A percentile compares a stretch with the other conserved stretches of the same genome.
Evolutionary conservation across 2,113 vertebrate species (phyloP).

Genomic region (Picathartes gymnocephalus): DNA sequence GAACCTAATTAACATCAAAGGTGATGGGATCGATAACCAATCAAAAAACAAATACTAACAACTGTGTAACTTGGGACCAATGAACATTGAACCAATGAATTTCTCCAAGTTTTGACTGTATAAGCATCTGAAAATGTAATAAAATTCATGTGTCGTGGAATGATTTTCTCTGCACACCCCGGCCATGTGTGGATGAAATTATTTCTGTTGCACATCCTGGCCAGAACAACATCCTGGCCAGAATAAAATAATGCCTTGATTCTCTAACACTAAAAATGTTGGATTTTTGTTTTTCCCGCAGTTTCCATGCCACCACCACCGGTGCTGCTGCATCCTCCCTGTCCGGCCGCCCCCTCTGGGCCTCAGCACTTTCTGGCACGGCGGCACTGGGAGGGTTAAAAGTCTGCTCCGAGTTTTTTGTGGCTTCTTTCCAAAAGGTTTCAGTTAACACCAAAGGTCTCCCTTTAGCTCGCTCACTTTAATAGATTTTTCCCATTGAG

Average conservation of each 20-base stretch:
- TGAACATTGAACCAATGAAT: background rate
- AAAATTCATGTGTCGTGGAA: background rate
- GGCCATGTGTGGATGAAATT: accelerated
- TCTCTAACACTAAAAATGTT: background rate
- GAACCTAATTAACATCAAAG: accelerated
- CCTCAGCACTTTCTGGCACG: background rate
- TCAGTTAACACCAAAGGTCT: slow-evolving; percentile 74
- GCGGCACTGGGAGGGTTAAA: slow-evolving; percentile 56
- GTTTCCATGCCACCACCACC: accelerated
- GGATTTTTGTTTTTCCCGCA: background rate
- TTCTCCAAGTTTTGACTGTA: background rate
- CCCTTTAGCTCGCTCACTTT: slow-evolving; percentile 66
- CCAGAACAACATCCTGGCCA: background rate
- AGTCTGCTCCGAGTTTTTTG: background rate
- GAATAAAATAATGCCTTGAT: background rate
- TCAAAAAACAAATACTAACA: background rate
- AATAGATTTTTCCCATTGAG: slow-evolving; percentile 81
- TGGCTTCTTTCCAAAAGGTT: slow-evolving; percentile 76
- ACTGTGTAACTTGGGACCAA: background rate
- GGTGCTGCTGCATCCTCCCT: background rate
- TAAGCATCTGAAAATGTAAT: accelerated
- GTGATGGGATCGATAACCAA: background rate
- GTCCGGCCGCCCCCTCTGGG: background rate
- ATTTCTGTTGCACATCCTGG: background rate
- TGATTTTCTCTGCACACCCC: background rate